These are phyloP conservation scores for Cyphomyrus plagiostoma DNA, from an alignment of 2,113 vertebrate species.

Conservation along the genomic window DNA sequence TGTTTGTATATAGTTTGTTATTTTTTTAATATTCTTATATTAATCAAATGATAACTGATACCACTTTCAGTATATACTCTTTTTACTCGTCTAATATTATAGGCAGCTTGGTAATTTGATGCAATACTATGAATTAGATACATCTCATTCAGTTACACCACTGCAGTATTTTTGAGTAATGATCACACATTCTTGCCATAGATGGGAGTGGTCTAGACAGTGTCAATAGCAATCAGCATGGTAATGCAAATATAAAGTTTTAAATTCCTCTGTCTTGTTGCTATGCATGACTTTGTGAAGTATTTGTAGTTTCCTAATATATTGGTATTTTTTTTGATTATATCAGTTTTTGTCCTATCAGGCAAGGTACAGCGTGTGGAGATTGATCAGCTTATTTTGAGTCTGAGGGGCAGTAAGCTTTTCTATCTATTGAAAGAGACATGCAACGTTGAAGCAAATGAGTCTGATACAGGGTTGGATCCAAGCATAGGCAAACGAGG, in stretches of 20 bases:
- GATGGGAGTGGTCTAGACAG: neutral
- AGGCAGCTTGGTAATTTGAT: neutral
- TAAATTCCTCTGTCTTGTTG: neutral
- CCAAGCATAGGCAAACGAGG: neutral
- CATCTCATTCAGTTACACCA: neutral
- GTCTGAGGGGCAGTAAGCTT: neutral
- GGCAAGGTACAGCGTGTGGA: neutral
- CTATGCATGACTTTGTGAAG: neutral
- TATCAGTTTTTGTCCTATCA: neutral
- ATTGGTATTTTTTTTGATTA: neutral
- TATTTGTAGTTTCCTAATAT: neutral
- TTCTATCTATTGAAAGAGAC: neutral
- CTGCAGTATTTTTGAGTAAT: neutral
- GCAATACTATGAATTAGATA: neutral
- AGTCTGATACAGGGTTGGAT: neutral
- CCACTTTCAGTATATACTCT: neutral
- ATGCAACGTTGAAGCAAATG: neutral
- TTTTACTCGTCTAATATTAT: neutral
- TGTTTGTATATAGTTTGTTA: neutral
- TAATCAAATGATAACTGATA: neutral
- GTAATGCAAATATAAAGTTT: neutral
- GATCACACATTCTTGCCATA: neutral
- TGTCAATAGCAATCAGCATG: neutral
- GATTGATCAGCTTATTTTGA: neutral
- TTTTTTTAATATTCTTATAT: neutral